These are phyloP conservation scores for Caenorhabditis sp. DNA, from an alignment of 2,888 invertebrate species.

Conservation along the genomic window DNA sequence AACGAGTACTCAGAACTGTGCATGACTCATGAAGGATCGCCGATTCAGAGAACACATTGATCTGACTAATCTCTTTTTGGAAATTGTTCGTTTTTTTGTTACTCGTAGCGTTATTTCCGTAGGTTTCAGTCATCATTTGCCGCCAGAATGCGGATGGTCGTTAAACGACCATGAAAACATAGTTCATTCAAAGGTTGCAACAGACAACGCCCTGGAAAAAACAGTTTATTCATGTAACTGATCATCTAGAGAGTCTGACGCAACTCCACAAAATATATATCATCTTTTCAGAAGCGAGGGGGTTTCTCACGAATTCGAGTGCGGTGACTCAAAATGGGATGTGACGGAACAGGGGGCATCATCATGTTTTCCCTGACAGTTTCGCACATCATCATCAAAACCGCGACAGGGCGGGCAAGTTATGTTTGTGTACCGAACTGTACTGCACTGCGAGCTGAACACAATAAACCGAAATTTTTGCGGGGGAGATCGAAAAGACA, in stretches of 20 bases:
- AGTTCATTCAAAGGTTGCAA: conserved; percentile 14
- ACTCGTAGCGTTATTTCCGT: no score
- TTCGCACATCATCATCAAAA: conserved; percentile 52
- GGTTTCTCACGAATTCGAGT: conserved; percentile 11
- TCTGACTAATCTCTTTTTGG: no score
- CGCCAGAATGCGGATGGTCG: no score
- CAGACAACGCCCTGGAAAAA: conserved; percentile 6
- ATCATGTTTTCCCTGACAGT: conserved; percentile 5
- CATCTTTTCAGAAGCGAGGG: neutral
- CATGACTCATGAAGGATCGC: no score
- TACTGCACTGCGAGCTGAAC: conserved; percentile 42
- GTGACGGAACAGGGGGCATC: no score
- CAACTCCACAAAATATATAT: neutral
- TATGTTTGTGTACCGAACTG: conserved; percentile 42
- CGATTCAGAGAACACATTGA: no score
- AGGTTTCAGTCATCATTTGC: conserved; percentile 11
- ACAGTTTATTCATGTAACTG: conserved; percentile 8
- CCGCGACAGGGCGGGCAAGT: conserved; percentile 40
- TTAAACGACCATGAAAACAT: conserved; percentile 23
- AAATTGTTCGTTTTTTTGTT: no score
- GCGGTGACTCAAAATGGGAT: conserved; percentile 32
- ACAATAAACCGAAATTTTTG: conserved; percentile 47
- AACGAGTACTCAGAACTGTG: neutral
- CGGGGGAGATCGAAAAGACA: conserved; percentile 36
- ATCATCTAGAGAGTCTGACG: conserved; percentile 1